Evolutionary conservation across 1,140 invertebrate species (phyloP).

Genomic region (Alviniconcha marisindica): DNA sequence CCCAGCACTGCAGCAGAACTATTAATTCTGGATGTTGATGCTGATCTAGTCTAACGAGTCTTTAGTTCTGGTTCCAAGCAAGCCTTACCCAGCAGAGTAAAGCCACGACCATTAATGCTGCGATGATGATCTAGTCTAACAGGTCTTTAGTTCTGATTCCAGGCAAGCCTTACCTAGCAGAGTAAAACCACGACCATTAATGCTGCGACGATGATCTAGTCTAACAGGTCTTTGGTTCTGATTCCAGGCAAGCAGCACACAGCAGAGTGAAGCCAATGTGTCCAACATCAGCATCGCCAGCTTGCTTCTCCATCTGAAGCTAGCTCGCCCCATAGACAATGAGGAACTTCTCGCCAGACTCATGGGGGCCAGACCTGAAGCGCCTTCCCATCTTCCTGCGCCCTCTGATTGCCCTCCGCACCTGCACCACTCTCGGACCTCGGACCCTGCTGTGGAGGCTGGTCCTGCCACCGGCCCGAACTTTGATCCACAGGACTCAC

Average conservation of each 20-base stretch:
- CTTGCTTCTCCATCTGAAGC: constrained; percentile 28
- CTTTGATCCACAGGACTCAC: not conserved
- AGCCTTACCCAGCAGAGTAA: no score
- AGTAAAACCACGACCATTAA: no score
- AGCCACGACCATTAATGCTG: no score
- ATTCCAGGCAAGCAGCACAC: not conserved
- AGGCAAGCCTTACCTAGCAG: no score
- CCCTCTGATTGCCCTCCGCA: not conserved
- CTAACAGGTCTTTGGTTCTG: no score
- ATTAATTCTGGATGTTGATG: no score
- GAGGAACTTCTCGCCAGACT: constrained; percentile 24
- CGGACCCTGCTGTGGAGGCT: no score
- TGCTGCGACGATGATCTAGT: no score
- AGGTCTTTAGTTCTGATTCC: not conserved
- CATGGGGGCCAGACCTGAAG: not conserved
- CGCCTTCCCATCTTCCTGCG: not conserved
- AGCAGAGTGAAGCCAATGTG: not conserved
- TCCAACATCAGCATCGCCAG: constrained; percentile 20
- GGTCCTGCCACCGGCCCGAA: not conserved
- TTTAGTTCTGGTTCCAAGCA: not conserved
- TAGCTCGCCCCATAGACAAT: constrained; percentile 8
- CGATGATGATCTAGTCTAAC: no score
- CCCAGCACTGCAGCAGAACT: no score
- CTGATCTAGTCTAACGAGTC: no score
- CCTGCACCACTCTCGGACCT: not conserved